A percentile compares a stretch with the other conserved stretches of the same genome.
Evolutionary conservation across 2,888 invertebrate genomes (phyloP).

Genomic region (Parochlus steinenii): DNA sequence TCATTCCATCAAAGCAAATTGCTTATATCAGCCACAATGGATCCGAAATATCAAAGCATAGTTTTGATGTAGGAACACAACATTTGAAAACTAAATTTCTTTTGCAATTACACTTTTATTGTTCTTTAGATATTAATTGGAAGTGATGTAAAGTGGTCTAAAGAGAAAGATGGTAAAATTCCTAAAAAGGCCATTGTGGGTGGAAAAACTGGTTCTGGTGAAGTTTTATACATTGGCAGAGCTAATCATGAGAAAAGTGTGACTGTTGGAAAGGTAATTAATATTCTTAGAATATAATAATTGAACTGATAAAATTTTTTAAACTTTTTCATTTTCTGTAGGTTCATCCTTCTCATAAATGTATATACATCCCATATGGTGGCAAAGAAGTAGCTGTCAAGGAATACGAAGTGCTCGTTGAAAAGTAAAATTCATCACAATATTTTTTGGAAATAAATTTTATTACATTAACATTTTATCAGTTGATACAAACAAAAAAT

Average conservation of each 20-base stretch:
- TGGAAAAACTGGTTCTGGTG: slow-evolving; percentile 50
- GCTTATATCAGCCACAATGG: too few relatives aligned
- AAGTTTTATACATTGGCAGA: slow-evolving; percentile 51
- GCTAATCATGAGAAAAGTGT: slow-evolving; percentile 49
- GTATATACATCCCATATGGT: slow-evolving; percentile 59
- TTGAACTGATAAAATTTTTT: slow-evolving; percentile 19
- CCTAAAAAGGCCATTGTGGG: slow-evolving; percentile 38
- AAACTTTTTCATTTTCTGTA: slow-evolving; percentile 15
- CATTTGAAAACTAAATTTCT: too few relatives aligned
- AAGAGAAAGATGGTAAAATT: slow-evolving; percentile 34
- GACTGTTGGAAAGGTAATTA: slow-evolving; percentile 56
- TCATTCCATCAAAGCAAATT: background rate
- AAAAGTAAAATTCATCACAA: slow-evolving; percentile 16
- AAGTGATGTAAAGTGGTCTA: slow-evolving; percentile 32
- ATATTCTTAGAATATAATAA: too few relatives aligned
- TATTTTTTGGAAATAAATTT: too few relatives aligned
- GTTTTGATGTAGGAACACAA: too few relatives aligned
- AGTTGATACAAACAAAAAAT: too few relatives aligned
- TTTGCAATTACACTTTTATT: background rate
- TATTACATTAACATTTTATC: too few relatives aligned
- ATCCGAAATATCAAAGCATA: too few relatives aligned
- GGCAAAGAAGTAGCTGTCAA: slow-evolving; percentile 55
- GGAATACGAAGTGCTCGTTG: slow-evolving; percentile 53
- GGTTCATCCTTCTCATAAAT: slow-evolving; percentile 60
- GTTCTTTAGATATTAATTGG: slow-evolving; percentile 2